Percentiles rank a stretch among this genome's conserved stretches.
These are phyloP conservation scores for Branchellion lobata DNA, from an alignment of 2,888 invertebrate genomes.

Conservation along the genomic window DNA sequence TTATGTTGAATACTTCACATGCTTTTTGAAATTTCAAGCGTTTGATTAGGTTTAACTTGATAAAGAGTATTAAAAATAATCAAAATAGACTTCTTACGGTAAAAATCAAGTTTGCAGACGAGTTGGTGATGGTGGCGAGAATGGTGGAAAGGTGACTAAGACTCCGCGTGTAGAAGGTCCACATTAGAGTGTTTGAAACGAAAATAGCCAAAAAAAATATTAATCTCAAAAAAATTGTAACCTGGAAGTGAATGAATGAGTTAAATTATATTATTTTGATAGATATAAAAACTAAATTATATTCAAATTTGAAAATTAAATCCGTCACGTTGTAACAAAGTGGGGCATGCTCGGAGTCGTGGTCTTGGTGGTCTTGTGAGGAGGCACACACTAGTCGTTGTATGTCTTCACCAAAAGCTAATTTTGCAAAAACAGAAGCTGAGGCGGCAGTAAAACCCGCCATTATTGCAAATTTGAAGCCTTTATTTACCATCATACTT, in stretches of 20 bases:
- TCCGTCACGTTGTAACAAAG: neutral
- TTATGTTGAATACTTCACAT: neutral
- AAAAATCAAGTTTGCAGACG: slow-evolving; percentile 9
- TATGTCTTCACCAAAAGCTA: neutral
- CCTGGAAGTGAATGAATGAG: slow-evolving; percentile 3
- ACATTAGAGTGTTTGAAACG: slow-evolving; percentile 17
- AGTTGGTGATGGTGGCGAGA: slow-evolving; percentile 2
- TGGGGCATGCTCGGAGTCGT: neutral
- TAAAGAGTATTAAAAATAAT: too few species aligned
- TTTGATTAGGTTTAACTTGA: too few species aligned
- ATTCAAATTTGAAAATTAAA: neutral
- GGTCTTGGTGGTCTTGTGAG: neutral
- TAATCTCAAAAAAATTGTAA: neutral
- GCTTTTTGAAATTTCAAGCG: too few species aligned
- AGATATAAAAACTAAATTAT: neutral
- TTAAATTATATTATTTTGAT: neutral
- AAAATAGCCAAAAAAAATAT: neutral
- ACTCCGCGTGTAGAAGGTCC: slow-evolving; percentile 22
- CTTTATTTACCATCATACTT: slow-evolving; percentile 20
- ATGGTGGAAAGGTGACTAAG: neutral
- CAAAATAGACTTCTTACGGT: too few species aligned
- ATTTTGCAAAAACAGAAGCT: slow-evolving; percentile 7
- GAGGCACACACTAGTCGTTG: neutral
- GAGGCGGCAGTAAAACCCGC: slow-evolving; percentile 8
- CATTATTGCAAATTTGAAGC: slow-evolving; percentile 6